A percentile compares a stretch with the other conserved stretches of the same genome.
These are phyloP conservation scores for Patella vulgata DNA, from an alignment of 1,140 invertebrate species.

Conservation along the genomic window DNA sequence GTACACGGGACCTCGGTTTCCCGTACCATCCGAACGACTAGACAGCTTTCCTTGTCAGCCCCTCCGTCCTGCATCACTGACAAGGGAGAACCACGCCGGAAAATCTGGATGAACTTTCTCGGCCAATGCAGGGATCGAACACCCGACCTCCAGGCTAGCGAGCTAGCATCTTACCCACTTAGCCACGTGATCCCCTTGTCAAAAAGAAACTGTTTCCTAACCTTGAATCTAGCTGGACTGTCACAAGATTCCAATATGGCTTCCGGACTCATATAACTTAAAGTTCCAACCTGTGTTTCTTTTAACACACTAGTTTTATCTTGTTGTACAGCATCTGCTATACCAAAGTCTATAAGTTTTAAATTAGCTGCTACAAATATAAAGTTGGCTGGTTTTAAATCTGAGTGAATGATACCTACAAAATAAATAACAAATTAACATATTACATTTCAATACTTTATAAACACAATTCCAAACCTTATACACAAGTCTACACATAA, in stretches of 20 bases:
- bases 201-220: too few relatives aligned
- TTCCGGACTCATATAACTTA: slow-evolving; percentile 98
- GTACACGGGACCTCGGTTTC: too few relatives aligned
- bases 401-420: slow-evolving; percentile 92
- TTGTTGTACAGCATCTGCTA: slow-evolving; percentile 87
- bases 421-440: slow-evolving; percentile 31
- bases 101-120: too few relatives aligned
- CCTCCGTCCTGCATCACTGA: too few relatives aligned
- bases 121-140: too few relatives aligned
- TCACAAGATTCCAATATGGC: slow-evolving; percentile 74
- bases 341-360: slow-evolving; percentile 98
- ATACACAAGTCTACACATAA: neutral
- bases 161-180: too few relatives aligned
- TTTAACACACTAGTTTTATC: slow-evolving; percentile 92
- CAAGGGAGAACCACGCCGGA: too few relatives aligned
- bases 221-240: slow-evolving; percentile 16
- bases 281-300: slow-evolving; percentile 81
- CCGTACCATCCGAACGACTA: too few relatives aligned
- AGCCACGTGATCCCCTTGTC: too few relatives aligned
- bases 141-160: too few relatives aligned
- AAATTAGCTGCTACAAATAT: slow-evolving; percentile 85
- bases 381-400: slow-evolving; percentile 98
- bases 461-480: neutral
- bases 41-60: too few relatives aligned
- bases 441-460: too few relatives aligned